A percentile compares a stretch with the other conserved stretches of the same genome.
phyloP scores from a whole-genome alignment of 2,888 invertebrate genomes.

The Artemia sp. region DNA sequence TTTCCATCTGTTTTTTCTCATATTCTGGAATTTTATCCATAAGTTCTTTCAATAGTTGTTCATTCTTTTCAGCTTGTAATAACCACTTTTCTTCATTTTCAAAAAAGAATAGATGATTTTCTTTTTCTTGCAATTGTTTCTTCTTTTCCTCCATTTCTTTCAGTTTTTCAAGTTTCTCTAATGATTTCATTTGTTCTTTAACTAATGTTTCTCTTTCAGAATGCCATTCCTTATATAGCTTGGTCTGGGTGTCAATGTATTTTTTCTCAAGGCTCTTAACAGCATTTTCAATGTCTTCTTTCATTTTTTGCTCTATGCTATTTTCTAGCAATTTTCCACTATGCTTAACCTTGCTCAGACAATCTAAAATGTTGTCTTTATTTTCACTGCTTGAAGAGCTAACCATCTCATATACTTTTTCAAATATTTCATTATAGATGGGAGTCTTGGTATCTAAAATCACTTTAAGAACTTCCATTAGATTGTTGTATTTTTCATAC shows the following conservation, averaged over 20 bases:
- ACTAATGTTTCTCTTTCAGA: conserved; percentile 40
- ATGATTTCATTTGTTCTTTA: conserved; percentile 40
- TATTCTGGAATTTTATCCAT: conserved; percentile 5
- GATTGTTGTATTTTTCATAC: conserved; percentile 47
- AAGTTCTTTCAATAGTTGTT: conserved; percentile 26
- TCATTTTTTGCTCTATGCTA: conserved; percentile 22
- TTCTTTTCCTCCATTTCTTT: conserved; percentile 43
- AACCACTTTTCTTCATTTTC: conserved; percentile 59
- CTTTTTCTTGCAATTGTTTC: conserved; percentile 41
- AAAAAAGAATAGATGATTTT: conserved; percentile 49
- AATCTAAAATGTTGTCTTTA: conserved; percentile 23
- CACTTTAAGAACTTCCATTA: conserved; percentile 29
- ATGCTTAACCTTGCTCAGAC: conserved; percentile 23
- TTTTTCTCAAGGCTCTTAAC: conserved; percentile 40
- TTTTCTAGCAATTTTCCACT: conserved; percentile 23
- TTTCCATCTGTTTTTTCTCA: conserved; percentile 17
- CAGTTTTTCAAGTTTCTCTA: conserved; percentile 36
- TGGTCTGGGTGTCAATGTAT: conserved; percentile 42
- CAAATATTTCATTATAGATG: conserved; percentile 31
- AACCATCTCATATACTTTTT: conserved; percentile 32
- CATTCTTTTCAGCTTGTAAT: conserved; percentile 47
- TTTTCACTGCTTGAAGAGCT: conserved; percentile 23
- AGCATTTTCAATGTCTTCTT: conserved; percentile 25
- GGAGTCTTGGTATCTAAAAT: conserved; percentile 16
- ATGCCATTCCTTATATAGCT: conserved; percentile 44